Evolutionary conservation across 2,113 vertebrate genomes (phyloP).

Genomic region (Podarcis muralis): DNA sequence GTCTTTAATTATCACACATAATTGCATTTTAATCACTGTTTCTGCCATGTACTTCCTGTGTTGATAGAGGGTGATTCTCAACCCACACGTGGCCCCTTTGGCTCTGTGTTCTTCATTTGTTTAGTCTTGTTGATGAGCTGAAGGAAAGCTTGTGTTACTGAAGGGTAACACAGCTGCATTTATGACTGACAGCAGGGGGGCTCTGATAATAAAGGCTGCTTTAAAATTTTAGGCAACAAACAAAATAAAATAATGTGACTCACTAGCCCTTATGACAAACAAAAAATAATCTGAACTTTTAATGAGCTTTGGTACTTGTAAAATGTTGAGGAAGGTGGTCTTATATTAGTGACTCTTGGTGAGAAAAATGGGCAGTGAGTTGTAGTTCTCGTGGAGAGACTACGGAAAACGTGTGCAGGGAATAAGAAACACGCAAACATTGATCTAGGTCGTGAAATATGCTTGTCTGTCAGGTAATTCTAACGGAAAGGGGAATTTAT

Average conservation of each 20-base stretch:
- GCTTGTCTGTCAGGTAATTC: background rate
- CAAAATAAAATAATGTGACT: background rate
- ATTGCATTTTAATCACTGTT: slow-evolving; percentile 7
- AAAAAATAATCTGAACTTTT: background rate
- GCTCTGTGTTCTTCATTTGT: background rate
- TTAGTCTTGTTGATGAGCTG: background rate
- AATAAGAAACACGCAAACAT: background rate
- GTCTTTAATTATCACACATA: slow-evolving; percentile 6
- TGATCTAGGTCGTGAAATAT: background rate
- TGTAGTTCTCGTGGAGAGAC: background rate
- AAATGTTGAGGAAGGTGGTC: background rate
- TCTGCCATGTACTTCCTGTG: background rate
- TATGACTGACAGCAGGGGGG: background rate
- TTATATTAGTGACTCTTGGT: background rate
- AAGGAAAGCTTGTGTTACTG: background rate
- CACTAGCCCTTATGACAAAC: background rate
- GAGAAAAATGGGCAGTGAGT: background rate
- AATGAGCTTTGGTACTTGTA: background rate
- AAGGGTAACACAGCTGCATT: background rate
- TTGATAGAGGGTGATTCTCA: slow-evolving; percentile 2
- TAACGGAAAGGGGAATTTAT: background rate
- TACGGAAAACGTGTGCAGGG: background rate
- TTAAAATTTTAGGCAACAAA: background rate
- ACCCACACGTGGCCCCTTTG: background rate
- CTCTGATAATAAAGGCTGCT: background rate